Conservation (phyloP, 53 echinoderm and acorn worm genomes). For the Echinometra lucunter region DNA sequence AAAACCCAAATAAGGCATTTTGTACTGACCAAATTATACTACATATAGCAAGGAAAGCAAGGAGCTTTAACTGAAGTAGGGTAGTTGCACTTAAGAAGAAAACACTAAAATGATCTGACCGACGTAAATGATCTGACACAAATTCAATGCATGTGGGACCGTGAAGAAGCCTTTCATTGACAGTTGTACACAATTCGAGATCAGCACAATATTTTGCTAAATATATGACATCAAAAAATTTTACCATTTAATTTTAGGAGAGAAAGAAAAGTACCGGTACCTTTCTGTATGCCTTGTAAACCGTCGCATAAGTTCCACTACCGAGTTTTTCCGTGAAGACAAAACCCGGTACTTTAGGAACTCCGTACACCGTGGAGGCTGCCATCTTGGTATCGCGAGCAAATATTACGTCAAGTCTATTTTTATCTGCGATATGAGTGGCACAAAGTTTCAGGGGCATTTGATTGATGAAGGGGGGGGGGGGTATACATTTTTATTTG, state of each 20-base stretch:
- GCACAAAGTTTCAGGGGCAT: background rate
- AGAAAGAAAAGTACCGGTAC: too few species aligned
- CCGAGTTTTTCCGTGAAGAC: conserved; percentile 88
- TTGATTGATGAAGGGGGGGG: background rate
- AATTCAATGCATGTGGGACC: background rate
- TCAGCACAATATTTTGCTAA: background rate
- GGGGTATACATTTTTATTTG: too few species aligned
- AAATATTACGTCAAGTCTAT: background rate
- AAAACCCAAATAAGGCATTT: too few species aligned
- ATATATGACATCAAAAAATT: too few species aligned
- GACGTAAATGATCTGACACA: background rate
- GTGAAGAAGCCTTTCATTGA: too few species aligned
- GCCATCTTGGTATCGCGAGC: conserved; percentile 62
- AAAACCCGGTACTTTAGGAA: conserved; percentile 77
- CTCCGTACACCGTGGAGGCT: conserved; percentile 14
- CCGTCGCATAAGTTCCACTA: conserved; percentile 84
- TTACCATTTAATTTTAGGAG: too few species aligned
- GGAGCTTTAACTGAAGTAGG: too few species aligned
- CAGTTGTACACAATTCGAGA: background rate
- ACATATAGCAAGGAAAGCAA: too few species aligned
- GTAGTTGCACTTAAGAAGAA: too few species aligned
- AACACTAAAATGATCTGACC: too few species aligned
- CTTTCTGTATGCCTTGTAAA: conserved; percentile 86
- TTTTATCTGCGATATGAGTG: background rate
- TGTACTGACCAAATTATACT: too few species aligned